Evolutionary conservation across 2,113 vertebrate species (phyloP).

Genomic region (Seriola rivoliana): DNA sequence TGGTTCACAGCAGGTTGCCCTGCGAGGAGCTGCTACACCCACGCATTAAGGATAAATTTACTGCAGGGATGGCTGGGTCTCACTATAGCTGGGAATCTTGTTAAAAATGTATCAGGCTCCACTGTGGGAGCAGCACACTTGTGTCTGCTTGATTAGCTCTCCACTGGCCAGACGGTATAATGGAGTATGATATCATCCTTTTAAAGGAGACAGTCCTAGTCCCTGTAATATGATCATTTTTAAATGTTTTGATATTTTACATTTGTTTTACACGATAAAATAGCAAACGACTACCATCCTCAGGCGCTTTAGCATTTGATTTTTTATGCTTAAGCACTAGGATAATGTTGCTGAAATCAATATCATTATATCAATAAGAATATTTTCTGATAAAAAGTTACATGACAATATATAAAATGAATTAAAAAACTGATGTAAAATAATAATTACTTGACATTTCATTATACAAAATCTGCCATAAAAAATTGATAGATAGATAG

Average conservation of each 20-base stretch:
- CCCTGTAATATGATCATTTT: neutral
- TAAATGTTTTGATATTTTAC: constrained; percentile 6
- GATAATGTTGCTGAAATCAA: neutral
- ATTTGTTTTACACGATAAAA: neutral
- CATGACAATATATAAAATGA: neutral
- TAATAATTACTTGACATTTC: no score
- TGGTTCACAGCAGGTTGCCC: constrained; percentile 68
- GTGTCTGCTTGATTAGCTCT: constrained; percentile 75
- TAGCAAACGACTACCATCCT: neutral
- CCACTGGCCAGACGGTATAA: constrained; percentile 59
- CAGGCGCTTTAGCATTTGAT: neutral
- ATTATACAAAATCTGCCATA: no score
- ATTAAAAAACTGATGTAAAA: no score
- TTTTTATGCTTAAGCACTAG: neutral
- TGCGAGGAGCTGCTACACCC: constrained; percentile 40
- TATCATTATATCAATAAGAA: neutral
- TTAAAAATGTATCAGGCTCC: constrained; percentile 78
- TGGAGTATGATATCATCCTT: constrained; percentile 57
- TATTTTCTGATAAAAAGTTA: neutral
- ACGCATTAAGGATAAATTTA: constrained; percentile 64
- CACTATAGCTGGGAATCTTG: constrained; percentile 65
- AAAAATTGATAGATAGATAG: no score
- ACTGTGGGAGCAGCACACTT: constrained; percentile 64
- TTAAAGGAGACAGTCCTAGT: constrained; percentile 27
- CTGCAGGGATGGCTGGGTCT: constrained; percentile 60